phyloP scores from a whole-genome alignment of 2,113 vertebrate genomes.

The Elachura formosa region DNA sequence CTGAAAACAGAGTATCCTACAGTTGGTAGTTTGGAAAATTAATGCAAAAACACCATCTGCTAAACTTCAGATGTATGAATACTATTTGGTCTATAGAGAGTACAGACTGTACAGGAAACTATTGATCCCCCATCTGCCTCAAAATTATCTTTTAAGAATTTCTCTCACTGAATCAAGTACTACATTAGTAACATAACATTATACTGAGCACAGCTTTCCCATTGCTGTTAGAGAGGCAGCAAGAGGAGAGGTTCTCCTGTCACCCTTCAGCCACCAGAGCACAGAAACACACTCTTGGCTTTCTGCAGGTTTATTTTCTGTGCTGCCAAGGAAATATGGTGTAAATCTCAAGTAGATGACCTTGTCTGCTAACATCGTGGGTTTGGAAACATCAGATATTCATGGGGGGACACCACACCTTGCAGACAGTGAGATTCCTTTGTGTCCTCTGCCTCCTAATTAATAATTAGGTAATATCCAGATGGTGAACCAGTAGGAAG shows the following conservation, averaged over 20 bases:
- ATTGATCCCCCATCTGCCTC: constrained; percentile 64
- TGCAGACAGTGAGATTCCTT: background rate
- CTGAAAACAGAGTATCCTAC: constrained; percentile 73
- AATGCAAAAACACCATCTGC: constrained; percentile 78
- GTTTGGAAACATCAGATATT: background rate
- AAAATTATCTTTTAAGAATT: constrained; percentile 30
- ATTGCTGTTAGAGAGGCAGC: background rate
- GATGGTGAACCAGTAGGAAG: background rate
- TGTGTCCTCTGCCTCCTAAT: background rate
- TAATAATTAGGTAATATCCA: constrained; percentile 19
- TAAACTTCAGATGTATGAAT: constrained; percentile 69
- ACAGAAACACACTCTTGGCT: background rate
- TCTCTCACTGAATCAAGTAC: constrained; percentile 42
- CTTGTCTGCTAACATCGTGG: background rate
- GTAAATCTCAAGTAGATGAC: background rate
- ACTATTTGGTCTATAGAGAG: constrained; percentile 63
- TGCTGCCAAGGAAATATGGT: background rate
- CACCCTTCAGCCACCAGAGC: background rate
- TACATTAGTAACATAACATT: constrained; percentile 32
- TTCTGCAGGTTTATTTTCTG: background rate
- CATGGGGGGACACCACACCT: background rate
- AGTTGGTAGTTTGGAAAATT: constrained; percentile 74
- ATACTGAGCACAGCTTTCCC: background rate
- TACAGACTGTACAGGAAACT: constrained; percentile 42
- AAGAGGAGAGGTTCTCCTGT: background rate